These are phyloP conservation scores for Neogobius melanostomus DNA, from an alignment of 2,113 vertebrate species.

Conservation along the genomic window DNA sequence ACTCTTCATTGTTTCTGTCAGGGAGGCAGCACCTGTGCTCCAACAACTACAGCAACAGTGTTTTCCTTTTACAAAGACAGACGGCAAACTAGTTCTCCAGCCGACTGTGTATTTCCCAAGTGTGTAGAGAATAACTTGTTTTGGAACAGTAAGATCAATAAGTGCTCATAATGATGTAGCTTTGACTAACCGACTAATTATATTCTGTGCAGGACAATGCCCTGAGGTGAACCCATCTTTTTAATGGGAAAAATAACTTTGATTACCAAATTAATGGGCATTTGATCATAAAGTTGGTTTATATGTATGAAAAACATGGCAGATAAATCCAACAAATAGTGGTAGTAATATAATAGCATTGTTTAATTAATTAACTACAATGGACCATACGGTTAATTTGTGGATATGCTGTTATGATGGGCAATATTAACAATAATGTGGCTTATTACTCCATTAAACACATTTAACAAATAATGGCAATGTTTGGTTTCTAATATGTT, in stretches of 20 bases:
- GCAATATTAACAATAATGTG: not conserved
- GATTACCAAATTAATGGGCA: too few species aligned
- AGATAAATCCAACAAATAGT: too few species aligned
- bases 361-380: not conserved
- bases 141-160: slow-evolving; percentile 3
- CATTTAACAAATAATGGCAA: slow-evolving; percentile 17
- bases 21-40: slow-evolving; percentile 32
- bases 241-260: not conserved
- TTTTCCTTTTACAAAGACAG: not conserved
- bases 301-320: not conserved
- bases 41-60: slow-evolving; percentile 1
- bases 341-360: too few species aligned
- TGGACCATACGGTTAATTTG: not conserved
- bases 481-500: not conserved
- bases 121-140: not conserved
- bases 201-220: not conserved
- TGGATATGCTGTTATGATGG: slow-evolving; percentile 2
- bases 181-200: not conserved
- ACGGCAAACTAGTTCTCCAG: not conserved
- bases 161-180: not conserved
- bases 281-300: not conserved
- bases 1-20: slow-evolving; percentile 54
- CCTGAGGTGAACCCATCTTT: not conserved
- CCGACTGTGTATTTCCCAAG: not conserved
- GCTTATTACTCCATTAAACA: slow-evolving; percentile 29